Base-by-base conservation (phyloP, 2,113 vertebrate genomes). In the Pomatostomus ruficeps region DNA sequence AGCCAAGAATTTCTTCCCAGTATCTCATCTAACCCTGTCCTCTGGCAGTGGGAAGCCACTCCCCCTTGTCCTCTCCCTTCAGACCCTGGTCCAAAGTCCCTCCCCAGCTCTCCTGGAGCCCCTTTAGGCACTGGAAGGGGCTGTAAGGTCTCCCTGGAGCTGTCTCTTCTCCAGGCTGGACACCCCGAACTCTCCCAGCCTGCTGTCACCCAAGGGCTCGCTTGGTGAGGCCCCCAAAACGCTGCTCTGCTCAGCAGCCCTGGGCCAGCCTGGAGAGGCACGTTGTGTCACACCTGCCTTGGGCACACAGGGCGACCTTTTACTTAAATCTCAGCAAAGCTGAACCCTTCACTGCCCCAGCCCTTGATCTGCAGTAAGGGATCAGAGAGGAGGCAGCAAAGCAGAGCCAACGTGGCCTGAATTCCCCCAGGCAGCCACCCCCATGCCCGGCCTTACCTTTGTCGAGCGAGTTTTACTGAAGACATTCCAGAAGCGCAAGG, bases 391-490 rank as follows among this genome's bases (percentile, higher is more conserved):
- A 74, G 25, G 79, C 66, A 67, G 35, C 19, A 35, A 35, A 79
- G 49, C 24, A 74, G 48, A 83, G 49, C 23, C 40, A 82, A 5
- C 1, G 0, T 10, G 51, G 24, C 15, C 59, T 1, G 28, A 45
- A 31, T 0, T 19, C 1, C 31, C 43, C 10, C 28, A 5, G 12
- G 48, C 33, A 46, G 83, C 63, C 33, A 35, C 38, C 35, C 43
- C 43, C 35, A 11, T 3, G 26, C 19, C 10, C 57, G 17, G 36
- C 58, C 79, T 97, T 96, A 99, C 99, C 99, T 99, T 99, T 2
- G 99, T 99, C 0, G 99, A 99, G 89, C 99, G 98, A 38, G 99
- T 99, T 97, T 99, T 99, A 96, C 99, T 99, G 93, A 99, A 99
- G 94, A 99, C 99, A 0, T 99, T 99, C 99, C 99, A 99, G 97